Evolutionary conservation across 2,888 invertebrate species (phyloP), one percentile per base, ranked within the genome.

Genomic region (Noctua janthe): DNA sequence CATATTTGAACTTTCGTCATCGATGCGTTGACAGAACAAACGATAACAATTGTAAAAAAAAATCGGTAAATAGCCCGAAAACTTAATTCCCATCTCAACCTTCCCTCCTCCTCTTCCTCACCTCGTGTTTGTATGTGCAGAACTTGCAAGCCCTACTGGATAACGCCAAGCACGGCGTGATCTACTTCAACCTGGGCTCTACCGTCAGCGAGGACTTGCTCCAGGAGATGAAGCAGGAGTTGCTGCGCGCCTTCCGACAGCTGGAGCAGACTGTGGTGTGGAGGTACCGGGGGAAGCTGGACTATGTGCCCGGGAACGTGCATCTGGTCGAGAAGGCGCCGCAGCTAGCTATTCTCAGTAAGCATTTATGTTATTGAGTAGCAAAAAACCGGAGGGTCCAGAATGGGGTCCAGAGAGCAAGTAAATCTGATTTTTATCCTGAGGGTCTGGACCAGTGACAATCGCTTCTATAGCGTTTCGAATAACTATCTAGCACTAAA

Each of bases 181-280:
- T 97, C 64, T 95, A 93, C 83, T 95, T 97, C 78, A 97, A 95
- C 83, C 88, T 97, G 86, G 97, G 97, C 0, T 93, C 95, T 0
- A 92, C 93, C 4, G 78, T 96, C 2, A 93, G 93, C 75, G 92
- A 90, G 15, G 90, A 92, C 0, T 84, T 97, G 69, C 92, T 96
- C 0, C 87, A 90, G n/a, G 87, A 91, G 62, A 85, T 92, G 74
- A 92, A 92, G 78, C 88, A 89, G 43, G 91, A 91, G 7, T 87
- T 97, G 2, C 78, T 97, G 23, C 87, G 93, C n/a, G 91, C 94
- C 2, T 95, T 97, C 76, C 92, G 94, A 0, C 91, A 91, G 64
- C 84, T 97, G 76, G 94, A 96, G 62, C 96, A 96, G 87, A 94
- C 93, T 0, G 95, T 97, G 1, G 79, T 97, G 35, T 97, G 96